Conservation (phyloP, 2,797 vertebrate genomes). For the Botia almorhae region DNA sequence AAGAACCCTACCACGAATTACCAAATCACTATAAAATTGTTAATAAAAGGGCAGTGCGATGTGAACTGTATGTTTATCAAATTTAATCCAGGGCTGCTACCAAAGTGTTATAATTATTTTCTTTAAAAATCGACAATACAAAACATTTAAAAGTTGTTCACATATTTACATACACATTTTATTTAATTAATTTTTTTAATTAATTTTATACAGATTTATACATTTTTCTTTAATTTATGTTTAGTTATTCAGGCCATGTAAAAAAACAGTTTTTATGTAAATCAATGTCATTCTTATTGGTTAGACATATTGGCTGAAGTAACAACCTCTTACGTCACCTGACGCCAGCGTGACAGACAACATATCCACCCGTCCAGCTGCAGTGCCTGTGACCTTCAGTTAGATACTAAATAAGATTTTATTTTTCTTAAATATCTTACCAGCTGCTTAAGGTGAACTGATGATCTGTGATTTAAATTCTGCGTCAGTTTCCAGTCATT, state of each 20-base stretch:
- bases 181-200: not conserved
- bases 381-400: conserved; percentile 13
- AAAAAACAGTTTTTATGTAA: too few species aligned
- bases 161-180: not conserved
- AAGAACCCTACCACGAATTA: not conserved
- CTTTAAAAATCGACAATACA: not conserved
- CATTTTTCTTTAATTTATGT: not conserved
- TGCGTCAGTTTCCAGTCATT: conserved; percentile 10
- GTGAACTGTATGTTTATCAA: not conserved
- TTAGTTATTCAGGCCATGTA: not conserved
- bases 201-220: too few species aligned
- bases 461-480: conserved; percentile 37
- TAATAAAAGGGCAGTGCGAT: not conserved
- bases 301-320: too few species aligned
- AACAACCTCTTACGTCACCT: not conserved
- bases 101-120: not conserved
- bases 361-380: not conserved
- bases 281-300: too few species aligned
- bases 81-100: not conserved
- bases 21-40: not conserved
- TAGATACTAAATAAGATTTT: conserved; percentile 4
- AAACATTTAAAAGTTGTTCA: not conserved
- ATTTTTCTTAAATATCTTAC: conserved; percentile 17
- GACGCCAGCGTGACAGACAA: not conserved
- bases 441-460: conserved; percentile 8